These are phyloP conservation scores for Xenopus tropicalis DNA, from an alignment of 2,113 vertebrate genomes.

Conservation along the genomic window UCB_Xtro_10.0 CM004444.2:32240001-32240500, in stretches of 20 bases:
- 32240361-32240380: too few species aligned
- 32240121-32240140: background rate
- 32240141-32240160: conserved; percentile 6
- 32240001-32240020: background rate
- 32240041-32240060: background rate
- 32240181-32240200: background rate
- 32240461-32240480: too few species aligned
- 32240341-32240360: too few species aligned
- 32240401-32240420: too few species aligned
- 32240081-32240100: conserved; percentile 6
- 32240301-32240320: too few species aligned
- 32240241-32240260: background rate
- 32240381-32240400: too few species aligned
- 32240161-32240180: conserved; percentile 9
- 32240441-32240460: too few species aligned
- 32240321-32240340: too few species aligned
- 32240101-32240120: conserved; percentile 8
- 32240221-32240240: background rate
- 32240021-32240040: background rate
- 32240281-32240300: background rate
- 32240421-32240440: too few species aligned
- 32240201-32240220: background rate
- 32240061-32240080: background rate
- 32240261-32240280: background rate
- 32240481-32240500: too few species aligned